phyloP scores from a whole-genome alignment of 2,888 invertebrate species.

The Melieria picta region DNA sequence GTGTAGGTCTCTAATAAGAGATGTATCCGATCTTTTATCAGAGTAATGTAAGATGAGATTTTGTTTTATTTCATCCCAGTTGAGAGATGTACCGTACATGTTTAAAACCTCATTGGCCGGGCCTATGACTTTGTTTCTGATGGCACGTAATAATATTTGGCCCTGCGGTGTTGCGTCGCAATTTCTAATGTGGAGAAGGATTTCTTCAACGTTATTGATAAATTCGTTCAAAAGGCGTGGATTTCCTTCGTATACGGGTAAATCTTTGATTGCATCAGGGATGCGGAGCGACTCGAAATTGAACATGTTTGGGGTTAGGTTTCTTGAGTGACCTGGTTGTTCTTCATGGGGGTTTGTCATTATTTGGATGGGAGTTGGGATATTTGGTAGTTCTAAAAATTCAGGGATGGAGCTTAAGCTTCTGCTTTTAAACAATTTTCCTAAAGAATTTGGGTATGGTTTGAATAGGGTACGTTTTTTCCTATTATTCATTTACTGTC shows the following conservation, averaged over 20 bases:
- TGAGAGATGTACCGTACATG: conserved; percentile 31
- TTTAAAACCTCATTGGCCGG: conserved; percentile 37
- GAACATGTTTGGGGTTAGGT: no score
- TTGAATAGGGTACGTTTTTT: no score
- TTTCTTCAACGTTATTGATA: no score
- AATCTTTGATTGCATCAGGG: conserved; percentile 42
- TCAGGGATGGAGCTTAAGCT: no score
- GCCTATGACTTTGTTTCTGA: conserved; percentile 41
- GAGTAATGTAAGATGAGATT: conserved; percentile 42
- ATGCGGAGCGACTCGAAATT: conserved; percentile 27
- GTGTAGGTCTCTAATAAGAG: conserved; percentile 40
- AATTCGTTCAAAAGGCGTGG: conserved; percentile 27
- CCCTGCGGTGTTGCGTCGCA: conserved; percentile 34
- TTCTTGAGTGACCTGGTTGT: no score
- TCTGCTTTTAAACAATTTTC: no score
- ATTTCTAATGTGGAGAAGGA: conserved; percentile 21
- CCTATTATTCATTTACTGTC: no score
- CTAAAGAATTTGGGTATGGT: no score
- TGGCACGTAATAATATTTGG: conserved; percentile 35
- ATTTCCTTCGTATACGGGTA: conserved; percentile 34
- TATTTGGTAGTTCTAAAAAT: no score
- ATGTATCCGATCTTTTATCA: conserved; percentile 40
- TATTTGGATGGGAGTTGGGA: no score
- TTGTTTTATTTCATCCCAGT: conserved; percentile 38
- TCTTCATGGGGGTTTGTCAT: no score